Conservation (phyloP, 2,888 invertebrate genomes). For the Eucera pruinosa region DNA sequence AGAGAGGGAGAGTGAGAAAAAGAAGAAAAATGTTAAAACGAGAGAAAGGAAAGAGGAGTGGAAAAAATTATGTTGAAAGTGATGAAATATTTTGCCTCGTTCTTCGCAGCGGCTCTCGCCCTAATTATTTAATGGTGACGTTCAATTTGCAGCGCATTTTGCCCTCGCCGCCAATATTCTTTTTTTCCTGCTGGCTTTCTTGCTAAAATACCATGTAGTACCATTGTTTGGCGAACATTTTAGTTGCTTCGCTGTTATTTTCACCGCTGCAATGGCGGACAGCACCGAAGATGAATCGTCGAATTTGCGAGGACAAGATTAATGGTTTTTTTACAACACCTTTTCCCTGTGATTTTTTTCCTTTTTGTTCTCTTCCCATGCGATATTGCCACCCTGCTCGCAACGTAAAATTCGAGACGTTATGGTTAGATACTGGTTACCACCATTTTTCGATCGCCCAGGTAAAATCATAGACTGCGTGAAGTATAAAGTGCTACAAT, state of each 20-base stretch:
- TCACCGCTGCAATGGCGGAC: neutral
- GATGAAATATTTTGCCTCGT: slow-evolving; percentile 59
- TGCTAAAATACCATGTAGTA: slow-evolving; percentile 11
- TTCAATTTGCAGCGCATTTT: slow-evolving; percentile 69
- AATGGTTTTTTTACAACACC: slow-evolving; percentile 17
- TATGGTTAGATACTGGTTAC: neutral
- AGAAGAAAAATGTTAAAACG: neutral
- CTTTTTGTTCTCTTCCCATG: neutral
- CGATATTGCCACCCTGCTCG: neutral
- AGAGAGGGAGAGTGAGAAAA: slow-evolving; percentile 13
- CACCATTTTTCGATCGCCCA: neutral
- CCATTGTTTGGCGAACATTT: slow-evolving; percentile 41
- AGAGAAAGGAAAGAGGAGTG: neutral
- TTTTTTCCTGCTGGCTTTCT: slow-evolving; percentile 31
- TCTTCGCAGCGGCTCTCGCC: slow-evolving; percentile 52
- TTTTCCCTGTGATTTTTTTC: neutral
- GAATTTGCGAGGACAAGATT: slow-evolving; percentile 21
- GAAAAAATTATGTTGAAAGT: slow-evolving; percentile 51
- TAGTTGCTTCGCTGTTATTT: slow-evolving; percentile 1
- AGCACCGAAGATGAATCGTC: slow-evolving; percentile 33
- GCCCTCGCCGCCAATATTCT: slow-evolving; percentile 41
- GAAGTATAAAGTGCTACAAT: no score
- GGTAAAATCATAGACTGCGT: no score
- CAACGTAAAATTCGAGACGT: neutral
- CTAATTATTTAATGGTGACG: slow-evolving; percentile 73